Evolutionary conservation across 2,113 vertebrate species (phyloP).

Genomic region (Puma concolor): DNA sequence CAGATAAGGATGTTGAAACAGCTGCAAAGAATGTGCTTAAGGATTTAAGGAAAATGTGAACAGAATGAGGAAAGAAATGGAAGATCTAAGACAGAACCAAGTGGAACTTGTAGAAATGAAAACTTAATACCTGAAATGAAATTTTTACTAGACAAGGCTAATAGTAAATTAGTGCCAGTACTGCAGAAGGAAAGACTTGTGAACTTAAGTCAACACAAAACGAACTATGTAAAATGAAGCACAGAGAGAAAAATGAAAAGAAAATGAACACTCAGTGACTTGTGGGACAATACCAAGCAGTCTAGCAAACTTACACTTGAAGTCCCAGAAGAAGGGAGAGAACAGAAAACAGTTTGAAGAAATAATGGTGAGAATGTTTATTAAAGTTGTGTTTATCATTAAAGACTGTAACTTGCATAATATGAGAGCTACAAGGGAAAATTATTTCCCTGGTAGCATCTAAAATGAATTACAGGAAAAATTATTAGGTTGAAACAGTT

Average conservation of each 20-base stretch:
- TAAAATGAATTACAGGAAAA: conserved; percentile 36
- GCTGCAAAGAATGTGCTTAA: neutral
- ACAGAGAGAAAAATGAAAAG: conserved; percentile 7
- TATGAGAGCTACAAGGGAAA: neutral
- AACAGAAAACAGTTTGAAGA: conserved; percentile 33
- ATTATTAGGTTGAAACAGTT: neutral
- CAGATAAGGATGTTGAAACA: neutral
- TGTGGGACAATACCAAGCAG: neutral
- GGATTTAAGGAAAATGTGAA: conserved; percentile 41
- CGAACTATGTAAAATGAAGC: neutral
- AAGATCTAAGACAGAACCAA: neutral
- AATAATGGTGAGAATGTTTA: neutral
- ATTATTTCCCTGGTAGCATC: neutral
- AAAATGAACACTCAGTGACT: neutral
- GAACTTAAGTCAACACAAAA: neutral
- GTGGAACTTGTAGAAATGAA: conserved; percentile 11
- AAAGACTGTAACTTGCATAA: conserved; percentile 1
- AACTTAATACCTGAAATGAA: conserved; percentile 3
- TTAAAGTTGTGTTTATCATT: conserved; percentile 22
- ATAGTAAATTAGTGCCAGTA: neutral
- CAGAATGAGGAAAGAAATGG: conserved; percentile 35
- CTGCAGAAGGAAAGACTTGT: neutral
- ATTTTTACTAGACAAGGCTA: neutral
- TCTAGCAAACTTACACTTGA: neutral
- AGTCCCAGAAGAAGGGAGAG: neutral